phyloP scores from a whole-genome alignment of 2,797 vertebrate genomes.

The Chloroceryle amazona region DNA sequence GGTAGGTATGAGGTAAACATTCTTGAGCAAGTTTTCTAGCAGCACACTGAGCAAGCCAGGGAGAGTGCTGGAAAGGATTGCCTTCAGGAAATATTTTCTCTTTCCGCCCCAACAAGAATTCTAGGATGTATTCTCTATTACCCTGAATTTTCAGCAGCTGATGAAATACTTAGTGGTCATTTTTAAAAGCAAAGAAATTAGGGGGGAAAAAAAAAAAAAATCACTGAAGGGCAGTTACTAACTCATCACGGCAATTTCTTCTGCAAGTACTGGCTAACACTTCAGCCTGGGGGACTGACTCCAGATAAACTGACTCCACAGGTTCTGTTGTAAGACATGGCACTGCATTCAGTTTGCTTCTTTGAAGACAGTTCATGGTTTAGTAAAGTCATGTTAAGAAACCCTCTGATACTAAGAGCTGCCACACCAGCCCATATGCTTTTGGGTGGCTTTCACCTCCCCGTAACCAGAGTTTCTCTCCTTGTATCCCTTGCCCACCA shows the following conservation, averaged over 20 bases:
- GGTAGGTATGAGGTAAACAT: conserved; percentile 5
- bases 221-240: not conserved
- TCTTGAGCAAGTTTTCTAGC: not conserved
- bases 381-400: not conserved
- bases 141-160: conserved; percentile 20
- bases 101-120: not conserved
- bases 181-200: conserved; percentile 30
- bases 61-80: not conserved
- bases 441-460: not conserved
- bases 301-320: not conserved
- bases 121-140: conserved; percentile 13
- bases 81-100: conserved; percentile 44
- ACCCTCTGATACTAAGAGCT: not conserved
- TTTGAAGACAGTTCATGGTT: not conserved
- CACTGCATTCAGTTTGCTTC: not conserved
- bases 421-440: not conserved
- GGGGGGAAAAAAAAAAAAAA: fast-evolving
- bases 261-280: not conserved
- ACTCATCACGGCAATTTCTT: not conserved
- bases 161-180: conserved; percentile 38
- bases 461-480: fast-evolving
- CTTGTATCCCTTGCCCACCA: not conserved
- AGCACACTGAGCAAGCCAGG: not conserved
- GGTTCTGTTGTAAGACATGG: not conserved
- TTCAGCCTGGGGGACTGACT: not conserved